Percentiles rank a stretch among this genome's conserved stretches.
Conservation (phyloP, 2,113 vertebrate genomes). For the Uria aalge region DNA sequence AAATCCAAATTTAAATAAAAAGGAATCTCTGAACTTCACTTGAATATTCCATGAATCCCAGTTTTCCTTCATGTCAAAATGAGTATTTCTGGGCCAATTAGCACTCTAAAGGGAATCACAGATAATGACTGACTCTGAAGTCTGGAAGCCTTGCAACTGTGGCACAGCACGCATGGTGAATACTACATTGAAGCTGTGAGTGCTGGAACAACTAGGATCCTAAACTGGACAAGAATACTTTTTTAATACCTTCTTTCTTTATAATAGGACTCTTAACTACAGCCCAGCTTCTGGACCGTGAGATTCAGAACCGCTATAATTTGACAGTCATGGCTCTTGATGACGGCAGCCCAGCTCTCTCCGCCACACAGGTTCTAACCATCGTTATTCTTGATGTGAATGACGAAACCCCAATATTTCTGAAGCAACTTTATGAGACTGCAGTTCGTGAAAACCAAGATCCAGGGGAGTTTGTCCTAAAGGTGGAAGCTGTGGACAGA, state of each 20-base stretch:
- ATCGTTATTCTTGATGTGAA: constrained; percentile 85
- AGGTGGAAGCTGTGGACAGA: constrained; percentile 80
- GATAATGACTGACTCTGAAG: not conserved
- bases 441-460: constrained; percentile 82
- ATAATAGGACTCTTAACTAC: constrained; percentile 82
- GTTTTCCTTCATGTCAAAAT: not conserved
- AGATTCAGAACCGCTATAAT: constrained; percentile 72
- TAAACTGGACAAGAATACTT: not conserved
- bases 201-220: not conserved
- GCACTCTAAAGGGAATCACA: not conserved
- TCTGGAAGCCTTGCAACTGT: not conserved
- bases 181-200: not conserved
- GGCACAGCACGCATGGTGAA: rapidly evolving
- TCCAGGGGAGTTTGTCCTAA: constrained; percentile 77
- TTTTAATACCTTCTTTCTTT: not conserved
- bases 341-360: constrained; percentile 77
- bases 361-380: constrained; percentile 83
- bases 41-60: not conserved
- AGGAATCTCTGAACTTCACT: not conserved
- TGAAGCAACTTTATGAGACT: constrained; percentile 74
- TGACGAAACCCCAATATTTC: constrained; percentile 82
- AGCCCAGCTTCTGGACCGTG: constrained; percentile 78
- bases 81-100: not conserved
- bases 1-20: not conserved
- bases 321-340: constrained; percentile 81